Base-by-base conservation (phyloP, 2,888 invertebrate genomes). In the Glaucopsyche alexis region DNA sequence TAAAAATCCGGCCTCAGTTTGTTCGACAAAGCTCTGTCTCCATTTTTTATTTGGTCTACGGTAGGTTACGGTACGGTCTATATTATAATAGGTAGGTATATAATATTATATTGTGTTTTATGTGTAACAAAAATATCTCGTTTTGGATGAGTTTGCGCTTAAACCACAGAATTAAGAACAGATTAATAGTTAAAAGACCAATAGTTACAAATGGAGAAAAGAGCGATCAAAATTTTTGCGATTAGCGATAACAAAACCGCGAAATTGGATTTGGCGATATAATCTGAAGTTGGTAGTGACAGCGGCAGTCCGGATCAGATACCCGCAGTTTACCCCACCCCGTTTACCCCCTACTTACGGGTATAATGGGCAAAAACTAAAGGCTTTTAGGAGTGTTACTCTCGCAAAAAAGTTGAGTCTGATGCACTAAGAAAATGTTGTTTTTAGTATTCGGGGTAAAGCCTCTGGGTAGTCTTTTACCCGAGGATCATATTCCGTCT, bases 251-350 rank as follows among this genome's bases (percentile, higher is more conserved):
- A 89, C 89, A 88, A 90, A 91, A 90, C 91, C 90, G 87, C 91
- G 88, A 91, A 92, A 93, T 93, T 93, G 92, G 91, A 91, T 93
- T 93, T 86, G 81, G 83, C 88, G 92, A 93, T 93, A 89, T 87
- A 89, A 93, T 93, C 92, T 89, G 80, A 81, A 82, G 80, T 82
- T 80, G 80, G 78, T 82, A 81, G 81, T 83, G 82, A 82, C 84
- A 84, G 77, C 78, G 78, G 78, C 77, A 77, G 76, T 78, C 76
- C 78, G 76, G 75, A 75, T 77, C 75, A 77, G 78, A 76, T 78
- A 78, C 79, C 80, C 76, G 77, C 75, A 80, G 83, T 82, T 84
- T n/a, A 64, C 45, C 65, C 45, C 65, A 70, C 71, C 65, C 72
- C 71, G 71, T 50, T 73, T 73, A 50, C 49, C 65, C 66, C 65